Evolutionary conservation across 2,113 vertebrate genomes (phyloP), one percentile per base, ranked within the genome.

Genomic region (Saimiri boliviensis): DNA sequence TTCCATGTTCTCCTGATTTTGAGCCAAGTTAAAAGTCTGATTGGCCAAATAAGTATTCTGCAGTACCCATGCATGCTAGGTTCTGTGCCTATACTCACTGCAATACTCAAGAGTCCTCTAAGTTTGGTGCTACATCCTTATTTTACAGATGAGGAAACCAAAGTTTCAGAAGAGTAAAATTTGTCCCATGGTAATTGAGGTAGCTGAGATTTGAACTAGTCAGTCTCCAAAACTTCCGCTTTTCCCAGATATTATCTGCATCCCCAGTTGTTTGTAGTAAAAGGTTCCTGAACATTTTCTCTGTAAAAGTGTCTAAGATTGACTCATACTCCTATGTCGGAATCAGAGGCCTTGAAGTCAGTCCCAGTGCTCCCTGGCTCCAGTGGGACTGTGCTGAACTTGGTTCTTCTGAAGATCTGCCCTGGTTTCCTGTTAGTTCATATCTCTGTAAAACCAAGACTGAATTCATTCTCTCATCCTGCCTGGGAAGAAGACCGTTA

Each of bases 401-500:
- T 80, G n/a, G 23, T 74, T 49, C 77, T 96, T 93, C 84, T 93
- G 60, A 85, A 93, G 68, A 91, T 58, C 71, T 54, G 60, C 85
- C 81, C 70, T 19, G 10, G 56, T 93, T 92, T 66, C 66, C 77
- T 85, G 20, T 87, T 74, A 70, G 47, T 60, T 82, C 54, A 8
- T 71, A 25, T 42, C 23, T 93, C 63, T 95, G 54, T 96, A 80
- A 92, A 94, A 73, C 91, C 82, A 94, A 80, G 70, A 56, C 82
- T 87, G 60, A 93, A 93, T 27, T 90, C 82, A 40, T 86, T 91
- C 80, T 88, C 66, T 83, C 73, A 32, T 45, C 45, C 90, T 71
- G 37, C 79, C 66, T 77, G 89, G 86, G 89, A 63, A 90, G 87
- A 85, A 93, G 86, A 71, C 77, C 89, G 95, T 90, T 56, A 30